Percentiles rank a stretch among this genome's conserved stretches.
Conservation (phyloP, 2,797 vertebrate genomes). For the Monodelphis domestica region DNA sequence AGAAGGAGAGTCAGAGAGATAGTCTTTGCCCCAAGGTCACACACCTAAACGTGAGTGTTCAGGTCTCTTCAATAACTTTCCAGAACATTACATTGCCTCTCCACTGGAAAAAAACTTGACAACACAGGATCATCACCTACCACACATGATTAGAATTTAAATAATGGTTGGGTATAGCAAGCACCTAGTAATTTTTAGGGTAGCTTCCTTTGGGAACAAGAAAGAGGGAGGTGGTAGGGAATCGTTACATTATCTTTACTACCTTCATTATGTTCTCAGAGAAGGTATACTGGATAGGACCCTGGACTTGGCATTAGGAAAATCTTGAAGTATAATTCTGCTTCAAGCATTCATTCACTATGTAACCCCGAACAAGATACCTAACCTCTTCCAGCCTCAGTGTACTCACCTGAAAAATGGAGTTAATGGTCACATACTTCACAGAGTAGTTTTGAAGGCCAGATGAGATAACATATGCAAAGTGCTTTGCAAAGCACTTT, state of each 20-base stretch:
- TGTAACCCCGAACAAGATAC: not conserved
- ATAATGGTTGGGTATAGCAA: not conserved
- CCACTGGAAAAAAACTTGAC: not conserved
- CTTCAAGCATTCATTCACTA: fast-evolving
- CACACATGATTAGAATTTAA: not conserved
- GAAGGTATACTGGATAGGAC: not conserved
- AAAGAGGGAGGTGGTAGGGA: not conserved
- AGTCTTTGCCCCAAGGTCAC: not conserved
- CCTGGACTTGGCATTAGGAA: not conserved
- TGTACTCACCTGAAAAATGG: not conserved
- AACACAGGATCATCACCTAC: not conserved
- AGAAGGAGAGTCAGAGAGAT: not conserved
- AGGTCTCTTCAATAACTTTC: not conserved
- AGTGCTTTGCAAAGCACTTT: not conserved
- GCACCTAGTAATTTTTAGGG: not conserved
- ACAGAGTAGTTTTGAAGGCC: not conserved
- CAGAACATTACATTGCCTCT: not conserved
- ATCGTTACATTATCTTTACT: not conserved
- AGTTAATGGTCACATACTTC: not conserved
- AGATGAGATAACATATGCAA: not conserved
- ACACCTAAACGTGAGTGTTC: not conserved
- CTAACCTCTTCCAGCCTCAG: not conserved
- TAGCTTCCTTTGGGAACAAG: not conserved
- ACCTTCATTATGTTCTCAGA: not conserved
- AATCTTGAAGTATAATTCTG: not conserved